Evolutionary conservation across 2,888 invertebrate genomes (phyloP).

Genomic region (Cyclophora albipunctata): DNA sequence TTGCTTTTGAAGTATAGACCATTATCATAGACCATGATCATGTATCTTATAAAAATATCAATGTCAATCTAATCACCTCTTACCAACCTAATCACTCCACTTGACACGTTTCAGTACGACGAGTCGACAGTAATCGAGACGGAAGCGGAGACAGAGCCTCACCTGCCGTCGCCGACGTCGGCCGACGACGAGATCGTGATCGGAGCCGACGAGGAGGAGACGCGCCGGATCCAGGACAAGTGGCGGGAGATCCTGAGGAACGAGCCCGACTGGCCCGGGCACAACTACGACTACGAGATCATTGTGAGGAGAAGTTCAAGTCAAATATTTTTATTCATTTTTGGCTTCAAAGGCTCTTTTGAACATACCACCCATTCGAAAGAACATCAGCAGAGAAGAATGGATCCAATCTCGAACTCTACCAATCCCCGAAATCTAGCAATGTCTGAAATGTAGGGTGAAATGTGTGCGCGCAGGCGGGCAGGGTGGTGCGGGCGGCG

Average conservation of each 20-base stretch:
- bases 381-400: too few species aligned
- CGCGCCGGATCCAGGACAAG: conserved; percentile 82
- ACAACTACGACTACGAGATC: conserved; percentile 80
- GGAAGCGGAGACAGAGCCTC: conserved; percentile 75
- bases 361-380: too few species aligned
- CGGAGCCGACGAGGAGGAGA: conserved; percentile 55
- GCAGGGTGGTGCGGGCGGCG: conserved; percentile 88
- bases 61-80: too few species aligned
- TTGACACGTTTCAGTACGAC: conserved; percentile 70
- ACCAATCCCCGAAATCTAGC: too few species aligned
- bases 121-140: conserved; percentile 81
- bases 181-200: conserved; percentile 19
- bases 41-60: too few species aligned
- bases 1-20: too few species aligned
- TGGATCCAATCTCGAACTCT: too few species aligned
- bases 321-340: background rate
- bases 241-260: conserved; percentile 83
- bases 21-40: too few species aligned
- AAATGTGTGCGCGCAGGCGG: conserved; percentile 77
- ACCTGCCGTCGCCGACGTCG: conserved; percentile 68
- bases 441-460: too few species aligned
- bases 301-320: conserved; percentile 74
- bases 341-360: too few species aligned
- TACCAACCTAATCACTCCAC: too few species aligned
- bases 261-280: conserved; percentile 65